Conservation (phyloP, 2,888 invertebrate species). For the Diabrotica balteata region DNA sequence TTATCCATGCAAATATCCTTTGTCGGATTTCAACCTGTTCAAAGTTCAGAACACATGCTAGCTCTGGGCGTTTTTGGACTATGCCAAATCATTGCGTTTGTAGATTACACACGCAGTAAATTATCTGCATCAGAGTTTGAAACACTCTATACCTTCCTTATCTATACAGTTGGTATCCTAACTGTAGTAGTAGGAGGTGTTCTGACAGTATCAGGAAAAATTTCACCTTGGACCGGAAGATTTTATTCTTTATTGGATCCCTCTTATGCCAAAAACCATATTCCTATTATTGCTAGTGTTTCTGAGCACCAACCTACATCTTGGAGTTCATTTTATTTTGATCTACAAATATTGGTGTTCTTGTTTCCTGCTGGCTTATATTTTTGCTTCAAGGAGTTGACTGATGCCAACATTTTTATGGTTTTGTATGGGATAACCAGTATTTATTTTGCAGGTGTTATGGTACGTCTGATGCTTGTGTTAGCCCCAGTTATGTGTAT, state of each 20-base stretch:
- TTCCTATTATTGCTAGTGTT: slow-evolving; percentile 96
- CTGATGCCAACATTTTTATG: slow-evolving; percentile 96
- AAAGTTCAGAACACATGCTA: slow-evolving; percentile 98
- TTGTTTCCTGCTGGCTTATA: slow-evolving; percentile 96
- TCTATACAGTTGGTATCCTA: slow-evolving; percentile 72
- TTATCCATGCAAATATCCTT: slow-evolving; percentile 96
- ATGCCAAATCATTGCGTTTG: slow-evolving; percentile 92
- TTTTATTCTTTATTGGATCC: slow-evolving; percentile 97
- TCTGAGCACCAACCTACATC: slow-evolving; percentile 99
- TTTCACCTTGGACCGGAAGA: slow-evolving; percentile 97
- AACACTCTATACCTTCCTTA: slow-evolving; percentile 77
- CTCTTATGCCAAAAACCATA: slow-evolving; percentile 97
- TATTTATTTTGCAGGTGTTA: slow-evolving; percentile 96
- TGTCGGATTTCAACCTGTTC: slow-evolving; percentile 92
- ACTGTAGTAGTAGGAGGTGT: slow-evolving; percentile 73
- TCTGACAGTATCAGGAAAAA: slow-evolving; percentile 86
- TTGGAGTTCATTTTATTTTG: slow-evolving; percentile 98
- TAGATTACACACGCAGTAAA: slow-evolving; percentile 88
- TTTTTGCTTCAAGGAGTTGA: slow-evolving; percentile 90
- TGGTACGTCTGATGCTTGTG: no score
- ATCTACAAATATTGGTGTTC: slow-evolving; percentile 94
- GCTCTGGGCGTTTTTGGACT: slow-evolving; percentile 97
- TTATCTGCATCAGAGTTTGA: slow-evolving; percentile 87
- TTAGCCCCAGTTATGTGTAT: no score
- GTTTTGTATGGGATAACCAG: slow-evolving; percentile 97